Evolutionary conservation across 2,113 vertebrate species (phyloP).

Genomic region (Piprites chloris): DNA sequence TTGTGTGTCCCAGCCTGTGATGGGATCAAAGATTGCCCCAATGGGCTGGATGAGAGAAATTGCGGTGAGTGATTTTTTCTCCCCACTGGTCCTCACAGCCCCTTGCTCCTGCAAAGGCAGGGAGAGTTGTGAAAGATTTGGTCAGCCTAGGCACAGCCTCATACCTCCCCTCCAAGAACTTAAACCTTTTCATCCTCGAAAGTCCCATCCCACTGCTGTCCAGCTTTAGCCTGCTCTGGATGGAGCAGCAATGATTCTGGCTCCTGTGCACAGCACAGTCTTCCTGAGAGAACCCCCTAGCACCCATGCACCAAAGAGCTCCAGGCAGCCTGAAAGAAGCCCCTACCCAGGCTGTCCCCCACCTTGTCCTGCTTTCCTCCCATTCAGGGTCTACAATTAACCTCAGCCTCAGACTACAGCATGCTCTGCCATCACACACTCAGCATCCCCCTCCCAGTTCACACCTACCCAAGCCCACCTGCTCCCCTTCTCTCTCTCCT

Average conservation of each 20-base stretch:
- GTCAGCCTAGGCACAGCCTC: background rate
- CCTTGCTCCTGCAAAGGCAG: background rate
- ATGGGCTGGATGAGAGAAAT: conserved; percentile 89
- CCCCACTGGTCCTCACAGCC: fast-evolving
- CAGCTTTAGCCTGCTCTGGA: background rate
- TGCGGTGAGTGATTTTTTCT: conserved; percentile 78
- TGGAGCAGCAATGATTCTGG: background rate
- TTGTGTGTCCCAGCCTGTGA: conserved; percentile 90
- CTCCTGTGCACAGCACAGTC: background rate
- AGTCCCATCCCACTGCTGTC: background rate
- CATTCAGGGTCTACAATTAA: no score
- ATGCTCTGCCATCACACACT: background rate
- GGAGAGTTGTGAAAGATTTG: background rate
- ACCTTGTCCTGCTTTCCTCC: background rate
- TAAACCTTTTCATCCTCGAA: background rate
- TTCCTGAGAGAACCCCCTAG: background rate
- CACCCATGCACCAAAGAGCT: background rate
- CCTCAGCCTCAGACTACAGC: background rate
- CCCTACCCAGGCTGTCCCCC: background rate
- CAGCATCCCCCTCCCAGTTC: background rate
- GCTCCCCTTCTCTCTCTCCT: background rate
- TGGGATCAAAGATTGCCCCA: conserved; percentile 89
- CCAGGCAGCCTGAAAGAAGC: background rate
- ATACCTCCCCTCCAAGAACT: background rate
- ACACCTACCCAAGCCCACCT: background rate